Base-by-base conservation (phyloP, 2,888 invertebrate species). In the Nephrotoma flavescens region DNA sequence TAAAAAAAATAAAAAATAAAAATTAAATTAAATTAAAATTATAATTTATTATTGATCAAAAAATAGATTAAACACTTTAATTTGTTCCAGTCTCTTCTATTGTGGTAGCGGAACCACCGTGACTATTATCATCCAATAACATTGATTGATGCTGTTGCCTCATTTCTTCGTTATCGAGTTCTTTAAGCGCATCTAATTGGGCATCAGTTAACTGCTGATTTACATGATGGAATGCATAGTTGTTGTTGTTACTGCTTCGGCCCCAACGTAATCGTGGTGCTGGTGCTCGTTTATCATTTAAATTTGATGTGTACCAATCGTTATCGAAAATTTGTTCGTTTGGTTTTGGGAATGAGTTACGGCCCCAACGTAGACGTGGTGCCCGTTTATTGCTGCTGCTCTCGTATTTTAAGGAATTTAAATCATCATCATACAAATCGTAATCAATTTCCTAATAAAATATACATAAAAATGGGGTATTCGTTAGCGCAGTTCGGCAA, bases 301-400 rank as follows among this genome's bases (percentile, higher is more conserved):
- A 19, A 45, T 41, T 45, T 45, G 47, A 86, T 19, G 45, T 45
- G 5, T 41, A 86, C 41, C 41, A 47, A 12, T 86, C 31, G 11
- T 86, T 86, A 86, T 86, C 31, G 12, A 86, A 44, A 44, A 86
- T 44, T 86, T 47, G 41, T 12, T 86, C 86, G 7, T 86, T 45
- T 41, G 86, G 31, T 19, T 42, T 45, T 11, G 86, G 45, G 15
- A 45, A 45, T 47, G 45, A 47, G 19, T 86, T 87, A 86, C 87
- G 47, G 11, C 87, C 87, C 86, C 87, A 87, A 85, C 87, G 87
- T 45, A 87, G 47, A 45, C 87, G 83, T 11, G 47, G 71, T 86
- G 42, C 52, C n/a, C 86, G 41, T 86, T 85, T 85, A 45, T 41
- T 45, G n/a, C 12, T 45, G 31, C 19, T 19, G 41, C 41, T 86